Base-by-base conservation (phyloP, 2,888 invertebrate species). In the Polydrusus cervinus region DNA sequence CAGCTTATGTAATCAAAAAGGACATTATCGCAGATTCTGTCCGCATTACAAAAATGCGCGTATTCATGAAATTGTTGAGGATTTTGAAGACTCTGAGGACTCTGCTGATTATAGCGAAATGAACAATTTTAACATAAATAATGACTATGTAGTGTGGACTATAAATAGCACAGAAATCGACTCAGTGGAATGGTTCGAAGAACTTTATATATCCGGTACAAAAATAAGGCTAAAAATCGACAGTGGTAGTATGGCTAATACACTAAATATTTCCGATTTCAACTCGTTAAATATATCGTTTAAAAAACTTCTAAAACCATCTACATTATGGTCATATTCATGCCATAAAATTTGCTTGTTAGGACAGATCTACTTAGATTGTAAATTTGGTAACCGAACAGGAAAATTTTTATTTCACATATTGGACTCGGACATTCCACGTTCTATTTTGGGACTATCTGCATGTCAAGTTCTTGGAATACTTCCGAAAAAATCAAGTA, bases 111-210 rank as follows among this genome's bases (percentile, higher is more conserved):
- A 34, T 14, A 43, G 43, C 43, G 43, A 13, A 43, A 43, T 43
- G 10, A 43, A 13, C 43, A n/a, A 0, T 13, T 1, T 8, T 2
- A 25, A 25, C 14, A 1, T 6, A 11, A 30, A 13, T n/a, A 65
- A 65, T 65, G 51, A 65, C 14, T 34, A 14, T 49, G 34, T 65
- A 5, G 49, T 65, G 5, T 65, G 65, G 65, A 65, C 65, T 49
- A 51, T 65, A 20, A 20, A 9, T 14, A 49, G 30, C 16, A 1
- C 49, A 38, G 49, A 25, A 10, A 18, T 65, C 47, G 9, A 30
- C 49, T 5, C 65, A 30, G 30, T 65, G n/a, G 51, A 65, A 13
- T 65, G 65, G 65, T 65, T 47, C 45, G 65, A 65, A 65, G 13
- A 47, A 20, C 13, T 65, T 25, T 25, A 40, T 16, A 20, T 45